Percentiles rank a stretch among this genome's conserved stretches.
These are phyloP conservation scores for Aphis craccivora DNA, from an alignment of 1,140 invertebrate genomes.

Conservation along the genomic window DNA sequence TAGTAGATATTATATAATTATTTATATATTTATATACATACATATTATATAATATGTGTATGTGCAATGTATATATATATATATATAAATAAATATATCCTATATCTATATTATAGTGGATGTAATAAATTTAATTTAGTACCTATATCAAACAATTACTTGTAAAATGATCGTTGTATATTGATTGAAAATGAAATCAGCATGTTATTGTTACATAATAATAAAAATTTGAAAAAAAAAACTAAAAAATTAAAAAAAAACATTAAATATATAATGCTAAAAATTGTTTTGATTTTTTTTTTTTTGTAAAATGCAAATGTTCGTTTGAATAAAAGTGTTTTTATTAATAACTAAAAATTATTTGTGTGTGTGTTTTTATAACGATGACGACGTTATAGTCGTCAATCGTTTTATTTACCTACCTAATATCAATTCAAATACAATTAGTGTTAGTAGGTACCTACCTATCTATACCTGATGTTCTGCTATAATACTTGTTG, in stretches of 20 bases:
- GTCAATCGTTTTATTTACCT: background rate
- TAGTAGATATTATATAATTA: background rate
- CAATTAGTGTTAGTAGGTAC: no score
- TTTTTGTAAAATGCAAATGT: constrained; percentile 55
- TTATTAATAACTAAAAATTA: constrained; percentile 43
- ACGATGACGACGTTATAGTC: background rate
- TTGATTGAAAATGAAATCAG: constrained; percentile 52
- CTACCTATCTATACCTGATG: no score
- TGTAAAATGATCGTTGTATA: constrained; percentile 53
- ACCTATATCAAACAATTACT: constrained; percentile 53
- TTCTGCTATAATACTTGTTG: no score
- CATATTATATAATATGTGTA: background rate
- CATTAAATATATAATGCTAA: constrained; percentile 46
- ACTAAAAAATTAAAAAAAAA: background rate
- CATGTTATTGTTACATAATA: constrained; percentile 57
- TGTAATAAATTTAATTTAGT: constrained; percentile 56
- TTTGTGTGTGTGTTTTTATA: background rate
- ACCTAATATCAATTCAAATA: background rate
- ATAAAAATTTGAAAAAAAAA: constrained; percentile 44
- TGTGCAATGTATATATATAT: background rate
- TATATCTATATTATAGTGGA: constrained; percentile 32
- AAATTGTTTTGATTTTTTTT: constrained; percentile 43
- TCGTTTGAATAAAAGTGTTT: constrained; percentile 55
- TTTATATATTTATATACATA: background rate
- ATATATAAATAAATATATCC: background rate